Conservation (phyloP, 2,113 vertebrate genomes). For the Cardinalis cardinalis region DNA sequence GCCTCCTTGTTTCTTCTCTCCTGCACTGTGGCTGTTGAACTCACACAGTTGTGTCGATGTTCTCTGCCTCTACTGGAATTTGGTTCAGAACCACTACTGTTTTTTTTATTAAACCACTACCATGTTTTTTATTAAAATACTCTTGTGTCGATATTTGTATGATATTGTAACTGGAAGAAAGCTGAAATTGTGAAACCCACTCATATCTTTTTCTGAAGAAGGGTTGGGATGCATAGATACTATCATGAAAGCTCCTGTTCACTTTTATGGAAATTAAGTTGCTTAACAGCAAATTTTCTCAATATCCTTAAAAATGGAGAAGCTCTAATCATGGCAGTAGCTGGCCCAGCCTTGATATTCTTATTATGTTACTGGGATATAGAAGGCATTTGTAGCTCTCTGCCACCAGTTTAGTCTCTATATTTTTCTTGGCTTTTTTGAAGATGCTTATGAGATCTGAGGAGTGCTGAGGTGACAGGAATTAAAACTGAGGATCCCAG, state of each 20-base stretch:
- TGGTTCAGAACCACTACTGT: background rate
- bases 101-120: background rate
- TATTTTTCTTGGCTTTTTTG: background rate
- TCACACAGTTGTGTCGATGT: background rate
- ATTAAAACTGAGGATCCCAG: background rate
- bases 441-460: background rate
- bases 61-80: background rate
- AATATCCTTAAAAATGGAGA: background rate
- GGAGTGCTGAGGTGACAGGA: background rate
- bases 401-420: fast-evolving
- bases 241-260: background rate
- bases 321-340: background rate
- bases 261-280: background rate
- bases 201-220: background rate
- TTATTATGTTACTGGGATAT: background rate
- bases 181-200: background rate
- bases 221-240: background rate
- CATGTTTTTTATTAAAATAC: background rate
- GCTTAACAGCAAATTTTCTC: background rate
- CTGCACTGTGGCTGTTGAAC: background rate
- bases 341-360: background rate
- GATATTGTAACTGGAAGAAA: background rate
- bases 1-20: background rate
- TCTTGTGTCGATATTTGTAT: background rate
- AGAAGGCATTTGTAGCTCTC: background rate